Percentiles rank a stretch among this genome's conserved stretches.
Evolutionary conservation across 2,797 vertebrate genomes (phyloP).

Genomic region (Platyrinchus mystaceus): DNA sequence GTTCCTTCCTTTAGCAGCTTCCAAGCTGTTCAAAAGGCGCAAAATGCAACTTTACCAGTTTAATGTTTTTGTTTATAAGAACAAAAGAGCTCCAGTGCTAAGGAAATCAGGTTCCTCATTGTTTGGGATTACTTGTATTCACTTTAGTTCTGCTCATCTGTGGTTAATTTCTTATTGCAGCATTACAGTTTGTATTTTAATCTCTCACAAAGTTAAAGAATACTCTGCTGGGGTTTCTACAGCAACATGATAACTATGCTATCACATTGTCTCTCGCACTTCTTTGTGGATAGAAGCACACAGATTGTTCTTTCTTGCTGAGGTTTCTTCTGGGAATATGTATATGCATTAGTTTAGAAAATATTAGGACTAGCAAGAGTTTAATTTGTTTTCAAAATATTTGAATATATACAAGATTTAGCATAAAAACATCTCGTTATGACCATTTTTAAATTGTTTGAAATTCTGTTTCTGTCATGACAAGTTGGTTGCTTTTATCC

Average conservation of each 20-base stretch:
- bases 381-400: neutral
- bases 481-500: slow-evolving; percentile 8
- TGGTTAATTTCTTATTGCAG: neutral
- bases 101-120: neutral
- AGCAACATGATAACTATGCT: neutral
- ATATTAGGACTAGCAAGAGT: neutral
- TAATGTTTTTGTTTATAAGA: neutral
- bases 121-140: neutral
- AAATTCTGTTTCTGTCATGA: neutral
- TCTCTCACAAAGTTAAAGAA: neutral
- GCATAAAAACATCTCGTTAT: neutral
- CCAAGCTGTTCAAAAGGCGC: neutral
- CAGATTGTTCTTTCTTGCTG: neutral
- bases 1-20: neutral
- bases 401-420: neutral
- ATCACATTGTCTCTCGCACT: neutral
- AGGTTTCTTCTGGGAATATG: neutral
- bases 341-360: neutral
- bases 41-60: neutral
- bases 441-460: neutral
- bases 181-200: neutral
- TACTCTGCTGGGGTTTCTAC: neutral
- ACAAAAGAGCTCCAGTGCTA: neutral
- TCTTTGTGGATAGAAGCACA: neutral
- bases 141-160: neutral